phyloP scores from a whole-genome alignment of 2,113 vertebrate genomes.

The Arizona elegans region DNA sequence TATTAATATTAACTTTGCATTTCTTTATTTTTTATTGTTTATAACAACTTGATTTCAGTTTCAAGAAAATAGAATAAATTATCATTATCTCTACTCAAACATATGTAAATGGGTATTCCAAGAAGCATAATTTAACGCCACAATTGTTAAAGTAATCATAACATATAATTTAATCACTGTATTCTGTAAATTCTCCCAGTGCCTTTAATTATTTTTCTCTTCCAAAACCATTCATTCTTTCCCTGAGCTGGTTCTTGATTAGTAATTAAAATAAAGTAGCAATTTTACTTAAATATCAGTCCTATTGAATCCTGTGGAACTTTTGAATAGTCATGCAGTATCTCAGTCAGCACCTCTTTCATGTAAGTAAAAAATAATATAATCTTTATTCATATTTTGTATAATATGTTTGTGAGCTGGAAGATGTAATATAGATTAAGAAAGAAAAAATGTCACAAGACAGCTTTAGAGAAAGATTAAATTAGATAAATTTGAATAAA shows the following conservation, averaged over 20 bases:
- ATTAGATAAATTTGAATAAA: not conserved
- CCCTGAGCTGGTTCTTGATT: not conserved
- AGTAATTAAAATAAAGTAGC: not conserved
- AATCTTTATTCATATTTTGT: not conserved
- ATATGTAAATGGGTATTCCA: not conserved
- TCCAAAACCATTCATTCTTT: not conserved
- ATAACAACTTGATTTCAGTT: not conserved
- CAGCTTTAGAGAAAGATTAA: not conserved
- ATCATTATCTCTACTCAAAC: not conserved
- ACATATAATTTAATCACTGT: not conserved
- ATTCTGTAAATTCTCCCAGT: not conserved
- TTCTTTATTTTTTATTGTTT: not conserved
- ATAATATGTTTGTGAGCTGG: not conserved
- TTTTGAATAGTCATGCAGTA: not conserved
- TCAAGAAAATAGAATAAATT: not conserved
- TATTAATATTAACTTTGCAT: not conserved
- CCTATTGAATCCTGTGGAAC: not conserved
- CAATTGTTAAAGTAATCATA: not conserved
- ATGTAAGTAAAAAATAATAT: not conserved
- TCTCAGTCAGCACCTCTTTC: not conserved
- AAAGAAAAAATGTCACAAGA: not conserved
- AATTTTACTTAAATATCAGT: not conserved
- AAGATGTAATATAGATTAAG: not conserved
- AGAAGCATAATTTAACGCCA: not conserved
- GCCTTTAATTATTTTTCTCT: not conserved